Evolutionary conservation across 2,888 invertebrate genomes (phyloP).

Genomic region (Alviniconcha strummeri): DNA sequence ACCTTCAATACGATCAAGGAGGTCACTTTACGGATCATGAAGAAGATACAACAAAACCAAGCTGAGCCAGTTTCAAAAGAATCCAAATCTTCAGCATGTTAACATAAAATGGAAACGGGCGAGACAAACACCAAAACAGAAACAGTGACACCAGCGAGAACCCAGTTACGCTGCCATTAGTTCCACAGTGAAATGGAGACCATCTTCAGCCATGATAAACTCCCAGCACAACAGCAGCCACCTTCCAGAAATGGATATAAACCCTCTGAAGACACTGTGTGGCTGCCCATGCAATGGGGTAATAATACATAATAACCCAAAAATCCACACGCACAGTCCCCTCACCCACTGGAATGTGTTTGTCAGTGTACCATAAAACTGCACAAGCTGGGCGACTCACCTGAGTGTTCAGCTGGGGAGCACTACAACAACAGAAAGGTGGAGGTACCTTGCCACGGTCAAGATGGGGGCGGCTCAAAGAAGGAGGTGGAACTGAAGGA

Average conservation of each 20-base stretch:
- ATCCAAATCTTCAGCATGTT: neutral
- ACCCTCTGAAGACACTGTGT: no score
- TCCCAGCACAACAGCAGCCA: no score
- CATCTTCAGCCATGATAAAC: no score
- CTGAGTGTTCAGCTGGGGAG: neutral
- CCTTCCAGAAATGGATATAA: no score
- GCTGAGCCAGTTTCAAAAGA: neutral
- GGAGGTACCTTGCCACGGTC: neutral
- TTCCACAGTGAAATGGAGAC: no score
- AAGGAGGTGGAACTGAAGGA: neutral
- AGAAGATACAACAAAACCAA: neutral
- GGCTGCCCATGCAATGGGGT: no score
- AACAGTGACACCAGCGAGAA: neutral
- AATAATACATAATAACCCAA: neutral
- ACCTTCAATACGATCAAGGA: neutral
- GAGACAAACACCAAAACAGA: neutral
- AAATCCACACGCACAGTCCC: conserved; percentile 7
- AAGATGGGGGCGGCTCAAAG: conserved; percentile 30
- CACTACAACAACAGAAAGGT: neutral
- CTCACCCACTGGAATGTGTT: neutral
- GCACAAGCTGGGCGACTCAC: neutral
- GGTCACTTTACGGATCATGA: neutral
- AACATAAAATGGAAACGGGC: neutral
- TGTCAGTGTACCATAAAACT: neutral
- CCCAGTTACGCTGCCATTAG: neutral